Base-by-base conservation (phyloP, 2,797 vertebrate genomes). In the Pipistrellus nathusii region DNA sequence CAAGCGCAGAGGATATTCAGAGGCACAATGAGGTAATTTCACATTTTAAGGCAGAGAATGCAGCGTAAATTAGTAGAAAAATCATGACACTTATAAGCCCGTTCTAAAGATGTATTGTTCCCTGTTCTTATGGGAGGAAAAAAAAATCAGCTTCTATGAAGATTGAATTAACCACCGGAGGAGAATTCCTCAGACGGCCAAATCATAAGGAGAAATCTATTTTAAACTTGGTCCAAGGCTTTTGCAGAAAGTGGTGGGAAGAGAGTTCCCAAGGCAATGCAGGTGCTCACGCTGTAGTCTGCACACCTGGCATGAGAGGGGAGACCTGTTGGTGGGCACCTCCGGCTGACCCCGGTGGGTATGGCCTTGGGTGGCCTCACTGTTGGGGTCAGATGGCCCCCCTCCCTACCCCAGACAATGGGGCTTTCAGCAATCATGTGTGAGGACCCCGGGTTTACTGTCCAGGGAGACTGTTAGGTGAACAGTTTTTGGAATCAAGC, bases 1-100 rank as follows among this genome's bases (percentile, higher is more conserved):
- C 97, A 96, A 98, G 97, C 97, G 94, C 94, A 90, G 96, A 97
- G 96, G 98, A 98, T 97, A 98, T 98, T 98, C 98, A 98, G 97
- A 97, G 97, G 97, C 96, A 98, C 98, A 98, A 98, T 98, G 98
- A 98, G 97, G 98, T 95, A 97, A 98, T 98, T 98, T 98, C 97
- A 97, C 97, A 92, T 98, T 98, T 98, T 97, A 97, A 98, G 96
- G 97, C 96, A 94, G 93, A 97, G 94, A 95, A 96, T 97, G 96
- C 95, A 88, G 96, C 51, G 97, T 97, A 97, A 98, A 98, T 98
- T 98, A 98, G 98, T 85, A 96, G 97, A 97, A 98, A 98, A 98
- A 98, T 98, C 98, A 98, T 88, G 98, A 98, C 97, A 98, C 97
- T 98, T 97, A 96, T 94, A 98, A 98, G 98, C 96, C 98, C 95